Evolutionary conservation across 2,113 vertebrate species (phyloP).

Genomic region (Plectropomus leopardus): DNA sequence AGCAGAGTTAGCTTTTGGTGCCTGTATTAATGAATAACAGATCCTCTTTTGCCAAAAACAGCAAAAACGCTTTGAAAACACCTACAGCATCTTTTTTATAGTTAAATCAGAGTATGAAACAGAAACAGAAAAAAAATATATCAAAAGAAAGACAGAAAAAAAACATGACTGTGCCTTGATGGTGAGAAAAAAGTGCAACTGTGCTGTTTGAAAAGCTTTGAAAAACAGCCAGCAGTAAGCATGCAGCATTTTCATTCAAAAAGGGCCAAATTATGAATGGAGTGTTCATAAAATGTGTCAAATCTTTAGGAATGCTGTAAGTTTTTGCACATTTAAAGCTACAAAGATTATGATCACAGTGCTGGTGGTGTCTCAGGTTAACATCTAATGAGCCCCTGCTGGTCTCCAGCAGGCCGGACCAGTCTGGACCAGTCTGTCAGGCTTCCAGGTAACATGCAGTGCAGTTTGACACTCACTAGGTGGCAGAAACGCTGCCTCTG

Average conservation of each 20-base stretch:
- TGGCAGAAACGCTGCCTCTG: conserved; percentile 64
- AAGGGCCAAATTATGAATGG: neutral
- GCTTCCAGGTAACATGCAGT: conserved; percentile 48
- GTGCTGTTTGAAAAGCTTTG: no score
- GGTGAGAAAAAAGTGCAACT: no score
- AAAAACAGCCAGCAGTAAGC: neutral
- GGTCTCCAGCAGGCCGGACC: neutral
- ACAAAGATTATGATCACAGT: neutral
- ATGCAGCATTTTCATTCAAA: neutral
- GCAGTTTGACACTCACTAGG: conserved; percentile 51
- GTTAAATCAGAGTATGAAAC: neutral
- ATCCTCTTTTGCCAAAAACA: neutral
- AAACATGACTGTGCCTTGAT: no score
- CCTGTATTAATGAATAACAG: neutral
- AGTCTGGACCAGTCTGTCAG: neutral
- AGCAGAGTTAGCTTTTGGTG: neutral
- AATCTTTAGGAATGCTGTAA: neutral
- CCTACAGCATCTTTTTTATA: neutral
- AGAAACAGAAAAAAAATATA: no score
- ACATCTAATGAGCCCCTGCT: neutral
- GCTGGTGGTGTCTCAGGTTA: neutral
- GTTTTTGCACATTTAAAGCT: neutral
- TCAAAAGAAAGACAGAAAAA: no score
- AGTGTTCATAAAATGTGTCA: neutral
- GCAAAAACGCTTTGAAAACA: no score